These are phyloP conservation scores for Solen grandis DNA, from an alignment of 1,140 invertebrate genomes.

Conservation along the genomic window DNA sequence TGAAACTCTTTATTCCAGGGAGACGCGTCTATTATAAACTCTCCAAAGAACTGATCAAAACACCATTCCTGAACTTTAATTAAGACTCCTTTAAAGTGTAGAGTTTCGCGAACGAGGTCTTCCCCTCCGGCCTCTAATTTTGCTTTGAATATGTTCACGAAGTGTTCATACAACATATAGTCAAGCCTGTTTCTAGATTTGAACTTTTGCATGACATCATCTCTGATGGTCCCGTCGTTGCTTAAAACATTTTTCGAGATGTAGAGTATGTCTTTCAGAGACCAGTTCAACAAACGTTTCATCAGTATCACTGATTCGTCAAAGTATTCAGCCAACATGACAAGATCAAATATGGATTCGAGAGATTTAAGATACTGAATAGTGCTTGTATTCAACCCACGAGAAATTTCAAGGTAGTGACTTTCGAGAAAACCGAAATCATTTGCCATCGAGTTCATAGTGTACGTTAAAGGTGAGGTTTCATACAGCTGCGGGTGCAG, in stretches of 20 bases:
- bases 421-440: constrained; percentile 69
- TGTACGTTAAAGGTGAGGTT: constrained; percentile 31
- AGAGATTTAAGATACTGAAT: constrained; percentile 56
- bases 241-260: constrained; percentile 45
- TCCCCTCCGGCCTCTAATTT: constrained; percentile 31
- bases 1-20: constrained; percentile 41
- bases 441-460: constrained; percentile 65
- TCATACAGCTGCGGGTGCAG: constrained; percentile 57
- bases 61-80: constrained; percentile 36
- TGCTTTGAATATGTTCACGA: constrained; percentile 36
- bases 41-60: background rate
- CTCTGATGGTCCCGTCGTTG: background rate
- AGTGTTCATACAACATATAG: constrained; percentile 58
- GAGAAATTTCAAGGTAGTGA: no score
- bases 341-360: constrained; percentile 79
- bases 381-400: no score
- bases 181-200: constrained; percentile 46
- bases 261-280: constrained; percentile 79
- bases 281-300: constrained; percentile 81
- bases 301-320: constrained; percentile 83
- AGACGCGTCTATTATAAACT: constrained; percentile 5
- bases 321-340: constrained; percentile 83
- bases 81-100: constrained; percentile 11
- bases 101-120: constrained; percentile 31
- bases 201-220: constrained; percentile 8